Conservation (phyloP, 2,888 invertebrate species). For the Callosobruchus maculatus region DNA sequence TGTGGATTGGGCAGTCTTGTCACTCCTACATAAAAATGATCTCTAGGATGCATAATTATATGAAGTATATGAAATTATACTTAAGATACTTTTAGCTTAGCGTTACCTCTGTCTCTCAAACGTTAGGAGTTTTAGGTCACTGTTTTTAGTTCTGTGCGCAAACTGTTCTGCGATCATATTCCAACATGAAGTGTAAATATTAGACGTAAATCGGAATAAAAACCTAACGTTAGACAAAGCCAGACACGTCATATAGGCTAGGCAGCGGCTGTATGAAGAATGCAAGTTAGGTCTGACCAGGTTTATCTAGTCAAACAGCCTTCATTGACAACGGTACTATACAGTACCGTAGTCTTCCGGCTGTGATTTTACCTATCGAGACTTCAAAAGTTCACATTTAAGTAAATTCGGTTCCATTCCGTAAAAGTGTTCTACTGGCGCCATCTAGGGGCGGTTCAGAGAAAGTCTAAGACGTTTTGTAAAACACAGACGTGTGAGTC, state of each 20-base stretch:
- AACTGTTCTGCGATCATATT: background rate
- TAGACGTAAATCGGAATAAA: constrained; percentile 3
- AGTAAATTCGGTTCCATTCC: background rate
- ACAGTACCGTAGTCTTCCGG: constrained; percentile 29
- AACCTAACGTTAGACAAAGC: constrained; percentile 4
- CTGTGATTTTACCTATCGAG: constrained; percentile 36
- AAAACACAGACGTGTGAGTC: too few relatives aligned
- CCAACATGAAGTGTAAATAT: background rate
- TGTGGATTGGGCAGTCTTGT: too few relatives aligned
- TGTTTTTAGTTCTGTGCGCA: too few relatives aligned
- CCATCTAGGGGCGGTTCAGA: background rate
- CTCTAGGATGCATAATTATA: too few relatives aligned
- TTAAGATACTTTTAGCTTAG: too few relatives aligned
- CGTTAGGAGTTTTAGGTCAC: too few relatives aligned
- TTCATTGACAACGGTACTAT: constrained; percentile 23
- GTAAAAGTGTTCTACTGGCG: background rate
- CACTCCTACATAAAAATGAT: too few relatives aligned
- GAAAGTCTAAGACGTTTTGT: too few relatives aligned
- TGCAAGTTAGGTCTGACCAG: constrained; percentile 29
- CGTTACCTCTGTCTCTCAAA: background rate
- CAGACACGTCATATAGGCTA: constrained; percentile 7
- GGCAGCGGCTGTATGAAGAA: constrained; percentile 28
- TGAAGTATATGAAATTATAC: too few relatives aligned
- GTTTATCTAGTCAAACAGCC: constrained; percentile 41
- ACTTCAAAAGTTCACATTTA: constrained; percentile 12